These are phyloP conservation scores for Condylura cristata DNA, from an alignment of 2,113 vertebrate species.

Conservation along the genomic window DNA sequence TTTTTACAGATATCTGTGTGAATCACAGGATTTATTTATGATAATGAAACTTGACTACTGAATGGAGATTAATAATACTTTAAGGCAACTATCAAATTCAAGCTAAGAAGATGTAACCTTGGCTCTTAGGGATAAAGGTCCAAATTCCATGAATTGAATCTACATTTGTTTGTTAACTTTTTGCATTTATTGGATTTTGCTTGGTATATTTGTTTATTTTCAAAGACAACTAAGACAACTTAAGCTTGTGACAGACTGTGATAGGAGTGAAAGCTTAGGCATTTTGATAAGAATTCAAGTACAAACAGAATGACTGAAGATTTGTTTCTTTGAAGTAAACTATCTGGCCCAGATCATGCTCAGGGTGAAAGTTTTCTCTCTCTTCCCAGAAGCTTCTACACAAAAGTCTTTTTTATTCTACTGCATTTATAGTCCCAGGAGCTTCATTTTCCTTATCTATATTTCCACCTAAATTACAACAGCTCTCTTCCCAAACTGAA, in stretches of 20 bases:
- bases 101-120: neutral
- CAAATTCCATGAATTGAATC: neutral
- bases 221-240: neutral
- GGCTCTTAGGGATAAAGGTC: neutral
- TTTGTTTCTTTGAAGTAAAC: slow-evolving; percentile 24
- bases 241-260: neutral
- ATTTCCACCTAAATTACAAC: neutral
- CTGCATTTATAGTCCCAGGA: neutral
- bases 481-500: neutral
- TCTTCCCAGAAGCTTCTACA: neutral
- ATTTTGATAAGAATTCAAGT: neutral
- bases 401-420: neutral
- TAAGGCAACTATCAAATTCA: slow-evolving; percentile 45
- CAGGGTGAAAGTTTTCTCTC: neutral
- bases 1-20: slow-evolving; percentile 60
- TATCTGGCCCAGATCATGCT: neutral
- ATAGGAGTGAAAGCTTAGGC: neutral
- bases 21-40: slow-evolving; percentile 10
- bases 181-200: slow-evolving; percentile 2
- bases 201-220: slow-evolving; percentile 32
- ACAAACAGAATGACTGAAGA: neutral
- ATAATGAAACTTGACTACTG: slow-evolving; percentile 25
- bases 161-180: slow-evolving; percentile 32
- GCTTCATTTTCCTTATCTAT: slow-evolving; percentile 5
- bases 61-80: slow-evolving; percentile 53